These are phyloP conservation scores for Raja brachyura DNA, from an alignment of 2,113 vertebrate species.

Conservation along the genomic window DNA sequence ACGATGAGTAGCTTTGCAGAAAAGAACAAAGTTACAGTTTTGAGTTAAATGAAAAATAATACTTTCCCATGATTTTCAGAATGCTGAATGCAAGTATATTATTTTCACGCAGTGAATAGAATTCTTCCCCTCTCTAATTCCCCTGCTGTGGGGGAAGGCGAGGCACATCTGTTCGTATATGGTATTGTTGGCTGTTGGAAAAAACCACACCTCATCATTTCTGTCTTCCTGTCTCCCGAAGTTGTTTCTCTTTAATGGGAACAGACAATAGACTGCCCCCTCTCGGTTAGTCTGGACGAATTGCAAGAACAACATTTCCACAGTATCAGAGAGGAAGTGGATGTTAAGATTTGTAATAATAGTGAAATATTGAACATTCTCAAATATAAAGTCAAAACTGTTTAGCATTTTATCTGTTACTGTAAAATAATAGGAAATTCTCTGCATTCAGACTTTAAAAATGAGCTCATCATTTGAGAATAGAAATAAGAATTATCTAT, in stretches of 20 bases:
- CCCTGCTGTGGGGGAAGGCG: neutral
- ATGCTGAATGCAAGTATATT: neutral
- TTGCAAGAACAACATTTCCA: neutral
- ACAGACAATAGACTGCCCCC: neutral
- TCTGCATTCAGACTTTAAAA: neutral
- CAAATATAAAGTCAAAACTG: neutral
- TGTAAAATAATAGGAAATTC: neutral
- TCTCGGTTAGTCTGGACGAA: neutral
- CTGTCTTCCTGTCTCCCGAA: neutral
- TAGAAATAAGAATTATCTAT: neutral
- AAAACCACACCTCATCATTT: neutral
- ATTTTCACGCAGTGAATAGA: neutral
- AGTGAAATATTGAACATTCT: neutral
- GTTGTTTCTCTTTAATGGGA: constrained; percentile 9
- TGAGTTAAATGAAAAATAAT: neutral
- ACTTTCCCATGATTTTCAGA: neutral
- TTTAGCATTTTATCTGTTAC: neutral
- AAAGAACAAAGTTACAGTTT: neutral
- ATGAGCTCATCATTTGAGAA: neutral
- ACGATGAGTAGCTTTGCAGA: neutral
- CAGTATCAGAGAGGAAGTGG: neutral
- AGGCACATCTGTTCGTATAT: neutral
- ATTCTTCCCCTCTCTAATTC: neutral
- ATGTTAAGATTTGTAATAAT: neutral
- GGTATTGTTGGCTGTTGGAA: neutral